These are phyloP conservation scores for Chitala chitala DNA, from an alignment of 2,113 vertebrate species.

Conservation along the genomic window DNA sequence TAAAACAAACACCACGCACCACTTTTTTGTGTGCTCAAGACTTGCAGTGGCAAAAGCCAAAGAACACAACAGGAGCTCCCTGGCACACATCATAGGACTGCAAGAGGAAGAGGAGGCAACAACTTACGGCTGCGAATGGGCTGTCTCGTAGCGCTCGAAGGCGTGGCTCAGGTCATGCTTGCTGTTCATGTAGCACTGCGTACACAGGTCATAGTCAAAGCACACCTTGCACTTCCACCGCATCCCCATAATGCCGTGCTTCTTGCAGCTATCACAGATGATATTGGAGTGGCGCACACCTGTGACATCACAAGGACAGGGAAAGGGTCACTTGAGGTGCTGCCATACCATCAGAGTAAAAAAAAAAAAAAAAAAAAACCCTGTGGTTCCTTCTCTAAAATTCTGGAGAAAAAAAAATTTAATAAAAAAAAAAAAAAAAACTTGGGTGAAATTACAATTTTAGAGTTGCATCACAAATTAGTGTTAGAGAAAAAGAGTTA, in stretches of 20 bases:
- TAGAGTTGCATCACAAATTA: neutral
- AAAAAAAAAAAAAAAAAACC: too few species aligned
- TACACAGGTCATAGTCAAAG: conserved; percentile 94
- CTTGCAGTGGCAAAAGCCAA: too few species aligned
- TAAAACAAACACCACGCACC: too few species aligned
- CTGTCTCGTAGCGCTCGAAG: conserved; percentile 92
- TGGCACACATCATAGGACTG: too few species aligned
- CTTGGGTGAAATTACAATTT: neutral
- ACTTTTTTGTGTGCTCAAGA: too few species aligned
- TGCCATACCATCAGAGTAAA: neutral
- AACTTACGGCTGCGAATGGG: conserved; percentile 90
- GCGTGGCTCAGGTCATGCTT: conserved; percentile 84
- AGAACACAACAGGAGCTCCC: too few species aligned
- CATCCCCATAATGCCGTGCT: conserved; percentile 94
- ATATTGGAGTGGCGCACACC: conserved; percentile 97
- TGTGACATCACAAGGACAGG: conserved; percentile 36
- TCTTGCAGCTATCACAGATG: conserved; percentile 97
- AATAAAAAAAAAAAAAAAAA: neutral
- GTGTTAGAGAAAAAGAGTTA: neutral
- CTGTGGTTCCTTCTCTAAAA: too few species aligned
- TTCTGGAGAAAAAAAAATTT: too few species aligned
- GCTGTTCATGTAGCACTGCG: conserved; percentile 96
- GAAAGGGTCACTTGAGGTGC: neutral
- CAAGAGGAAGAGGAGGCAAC: neutral
- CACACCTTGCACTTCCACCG: conserved; percentile 96